Conservation (phyloP, 2,888 invertebrate genomes). For the Listrodromus nycthemerus region DNA sequence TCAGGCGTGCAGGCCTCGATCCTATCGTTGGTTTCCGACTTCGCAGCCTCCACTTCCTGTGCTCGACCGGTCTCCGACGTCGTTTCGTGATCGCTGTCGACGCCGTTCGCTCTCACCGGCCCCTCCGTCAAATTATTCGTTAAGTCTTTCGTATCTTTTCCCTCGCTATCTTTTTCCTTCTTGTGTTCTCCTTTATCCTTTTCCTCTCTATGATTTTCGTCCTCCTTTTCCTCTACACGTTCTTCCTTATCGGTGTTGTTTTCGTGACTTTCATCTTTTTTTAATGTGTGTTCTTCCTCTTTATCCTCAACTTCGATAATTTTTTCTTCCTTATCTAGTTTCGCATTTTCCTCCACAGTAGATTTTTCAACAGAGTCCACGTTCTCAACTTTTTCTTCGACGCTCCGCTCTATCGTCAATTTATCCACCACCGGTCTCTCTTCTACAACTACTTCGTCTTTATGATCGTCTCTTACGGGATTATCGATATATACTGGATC, state of each 20-base stretch:
- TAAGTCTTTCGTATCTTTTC: conserved; percentile 10
- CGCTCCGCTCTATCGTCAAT: conserved; percentile 23
- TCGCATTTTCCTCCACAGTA: conserved; percentile 6
- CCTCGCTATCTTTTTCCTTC: background rate
- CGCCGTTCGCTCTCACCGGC: conserved; percentile 40
- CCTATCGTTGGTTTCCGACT: background rate
- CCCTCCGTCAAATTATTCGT: conserved; percentile 43
- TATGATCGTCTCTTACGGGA: background rate
- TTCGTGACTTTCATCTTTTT: conserved; percentile 18
- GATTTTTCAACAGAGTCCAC: conserved; percentile 24
- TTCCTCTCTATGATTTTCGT: background rate
- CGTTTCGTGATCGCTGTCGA: conserved; percentile 57
- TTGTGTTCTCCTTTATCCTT: conserved; percentile 14
- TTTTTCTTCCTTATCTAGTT: conserved; percentile 20
- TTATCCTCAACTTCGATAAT: background rate
- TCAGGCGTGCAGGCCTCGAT: background rate
- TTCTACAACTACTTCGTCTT: conserved; percentile 29
- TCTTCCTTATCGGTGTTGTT: conserved; percentile 27
- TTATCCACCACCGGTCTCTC: background rate
- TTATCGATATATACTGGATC: conserved; percentile 23
- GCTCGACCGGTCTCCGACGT: conserved; percentile 32
- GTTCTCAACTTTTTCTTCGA: background rate
- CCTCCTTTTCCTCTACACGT: background rate
- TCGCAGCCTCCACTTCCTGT: background rate
- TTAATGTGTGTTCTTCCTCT: too few species aligned